Conservation (phyloP, 92 coral and sea anemone genomes). For the Virgularia gustaviana region DNA sequence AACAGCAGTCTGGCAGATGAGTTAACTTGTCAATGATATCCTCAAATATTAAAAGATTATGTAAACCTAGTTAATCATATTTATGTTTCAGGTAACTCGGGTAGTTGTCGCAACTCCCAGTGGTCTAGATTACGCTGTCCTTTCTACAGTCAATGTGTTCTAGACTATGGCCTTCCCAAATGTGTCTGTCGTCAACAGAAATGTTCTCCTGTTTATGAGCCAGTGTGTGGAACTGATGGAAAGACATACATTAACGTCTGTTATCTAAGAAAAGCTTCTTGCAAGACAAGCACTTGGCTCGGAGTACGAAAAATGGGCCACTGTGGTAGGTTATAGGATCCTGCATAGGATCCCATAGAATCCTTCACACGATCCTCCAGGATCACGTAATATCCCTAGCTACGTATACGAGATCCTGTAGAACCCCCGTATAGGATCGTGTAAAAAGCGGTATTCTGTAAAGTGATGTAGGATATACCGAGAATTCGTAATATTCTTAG, state of each 20-base stretch:
- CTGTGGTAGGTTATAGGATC: constrained; percentile 32
- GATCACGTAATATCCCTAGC: no score
- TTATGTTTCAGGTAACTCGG: constrained; percentile 19
- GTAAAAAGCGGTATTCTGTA: no score
- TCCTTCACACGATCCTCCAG: no score
- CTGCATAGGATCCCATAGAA: no score
- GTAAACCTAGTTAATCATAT: no score
- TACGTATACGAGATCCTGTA: no score
- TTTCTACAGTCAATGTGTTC: constrained; percentile 37
- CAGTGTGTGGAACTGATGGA: constrained; percentile 21
- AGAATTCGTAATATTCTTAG: no score
- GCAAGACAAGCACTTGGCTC: neutral
- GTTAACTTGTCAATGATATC: neutral
- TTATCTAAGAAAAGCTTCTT: constrained; percentile 1
- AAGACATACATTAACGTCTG: constrained; percentile 20
- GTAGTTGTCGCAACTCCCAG: constrained; percentile 2
- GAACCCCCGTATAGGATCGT: no score
- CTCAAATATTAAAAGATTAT: neutral
- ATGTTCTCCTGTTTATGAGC: constrained; percentile 9
- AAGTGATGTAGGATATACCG: no score
- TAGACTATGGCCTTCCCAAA: constrained; percentile 50
- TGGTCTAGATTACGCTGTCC: constrained; percentile 44
- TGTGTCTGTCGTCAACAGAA: constrained; percentile 60
- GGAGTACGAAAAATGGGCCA: constrained; percentile 3
- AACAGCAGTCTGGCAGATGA: neutral